Evolutionary conservation across 2,888 invertebrate genomes (phyloP).

Genomic region (Syrista parreyssii): DNA sequence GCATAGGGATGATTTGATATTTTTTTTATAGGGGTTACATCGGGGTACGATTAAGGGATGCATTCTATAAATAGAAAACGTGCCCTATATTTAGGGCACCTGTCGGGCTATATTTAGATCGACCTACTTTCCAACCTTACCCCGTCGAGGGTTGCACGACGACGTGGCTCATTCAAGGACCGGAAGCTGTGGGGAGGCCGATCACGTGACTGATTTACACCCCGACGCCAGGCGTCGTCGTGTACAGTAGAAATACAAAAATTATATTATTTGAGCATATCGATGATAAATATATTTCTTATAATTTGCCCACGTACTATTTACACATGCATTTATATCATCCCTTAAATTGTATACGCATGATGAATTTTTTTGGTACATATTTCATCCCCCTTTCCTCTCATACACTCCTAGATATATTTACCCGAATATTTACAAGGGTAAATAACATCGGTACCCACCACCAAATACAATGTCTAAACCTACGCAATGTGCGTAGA

Average conservation of each 20-base stretch:
- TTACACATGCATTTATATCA: background rate
- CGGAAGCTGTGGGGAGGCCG: background rate
- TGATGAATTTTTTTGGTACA: background rate
- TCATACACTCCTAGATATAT: background rate
- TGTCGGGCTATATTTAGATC: conserved; percentile 27
- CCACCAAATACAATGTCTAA: background rate
- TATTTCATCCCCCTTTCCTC: background rate
- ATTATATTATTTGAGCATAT: no score
- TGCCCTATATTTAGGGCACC: conserved; percentile 26
- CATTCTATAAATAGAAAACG: conserved; percentile 27
- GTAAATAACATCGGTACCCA: background rate
- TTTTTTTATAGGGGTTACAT: background rate
- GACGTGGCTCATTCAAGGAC: background rate
- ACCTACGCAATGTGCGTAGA: background rate
- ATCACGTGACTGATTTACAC: background rate
- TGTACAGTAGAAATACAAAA: background rate
- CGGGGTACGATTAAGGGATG: conserved; percentile 22
- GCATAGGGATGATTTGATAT: background rate
- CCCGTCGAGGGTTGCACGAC: background rate
- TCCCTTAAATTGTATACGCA: background rate
- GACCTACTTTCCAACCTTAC: conserved; percentile 20
- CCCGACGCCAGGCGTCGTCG: background rate
- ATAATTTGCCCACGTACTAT: background rate
- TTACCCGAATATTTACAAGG: background rate
- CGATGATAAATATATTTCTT: no score